A percentile compares a stretch with the other conserved stretches of the same genome.
Conservation (phyloP, 2,113 vertebrate species). For the Coregonus clupeaformis region DNA sequence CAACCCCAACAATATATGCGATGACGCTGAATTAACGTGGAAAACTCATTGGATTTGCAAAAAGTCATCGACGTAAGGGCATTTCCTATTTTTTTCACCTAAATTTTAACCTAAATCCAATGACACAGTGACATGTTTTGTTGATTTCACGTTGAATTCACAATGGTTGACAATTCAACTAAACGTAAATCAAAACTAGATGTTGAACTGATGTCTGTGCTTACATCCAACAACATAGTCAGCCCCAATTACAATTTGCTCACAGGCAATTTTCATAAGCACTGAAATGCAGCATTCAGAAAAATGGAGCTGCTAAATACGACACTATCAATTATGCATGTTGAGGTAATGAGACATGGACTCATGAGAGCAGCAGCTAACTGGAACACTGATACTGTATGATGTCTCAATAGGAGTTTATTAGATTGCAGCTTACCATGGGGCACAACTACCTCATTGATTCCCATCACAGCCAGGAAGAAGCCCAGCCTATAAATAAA, state of each 20-base stretch:
- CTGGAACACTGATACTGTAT: background rate
- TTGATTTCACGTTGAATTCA: no score
- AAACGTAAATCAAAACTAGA: no score
- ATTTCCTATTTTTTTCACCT: no score
- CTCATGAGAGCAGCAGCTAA: slow-evolving; percentile 1
- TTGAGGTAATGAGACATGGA: background rate
- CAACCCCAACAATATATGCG: no score
- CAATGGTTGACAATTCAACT: no score
- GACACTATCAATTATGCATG: background rate
- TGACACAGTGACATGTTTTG: no score
- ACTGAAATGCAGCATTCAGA: background rate
- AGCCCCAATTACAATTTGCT: background rate
- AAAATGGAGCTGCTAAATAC: background rate
- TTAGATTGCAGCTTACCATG: slow-evolving; percentile 22
- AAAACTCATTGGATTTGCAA: no score
- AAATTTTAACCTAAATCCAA: no score
- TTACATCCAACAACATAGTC: background rate
- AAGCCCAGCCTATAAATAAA: slow-evolving; percentile 41
- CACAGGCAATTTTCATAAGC: background rate
- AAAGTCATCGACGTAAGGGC: no score
- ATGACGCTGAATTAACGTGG: no score
- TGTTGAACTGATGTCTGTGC: no score
- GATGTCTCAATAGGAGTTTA: background rate
- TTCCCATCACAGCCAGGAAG: slow-evolving; percentile 38
- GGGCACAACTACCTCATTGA: slow-evolving; percentile 22